Evolutionary conservation across 2,113 vertebrate species (phyloP).

Genomic region (Lepus americanus): DNA sequence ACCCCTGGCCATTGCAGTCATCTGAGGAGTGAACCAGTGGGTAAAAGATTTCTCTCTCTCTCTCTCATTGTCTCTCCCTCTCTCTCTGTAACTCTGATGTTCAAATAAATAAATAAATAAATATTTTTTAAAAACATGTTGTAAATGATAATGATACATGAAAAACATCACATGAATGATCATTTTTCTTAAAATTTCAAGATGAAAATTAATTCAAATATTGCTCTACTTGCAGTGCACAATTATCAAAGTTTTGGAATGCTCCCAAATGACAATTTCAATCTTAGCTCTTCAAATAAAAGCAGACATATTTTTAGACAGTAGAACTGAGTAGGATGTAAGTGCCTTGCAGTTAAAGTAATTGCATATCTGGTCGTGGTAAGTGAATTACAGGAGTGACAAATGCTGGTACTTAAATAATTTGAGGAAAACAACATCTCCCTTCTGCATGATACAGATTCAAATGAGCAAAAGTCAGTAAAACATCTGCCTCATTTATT

Average conservation of each 20-base stretch:
- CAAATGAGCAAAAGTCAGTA: conserved; percentile 64
- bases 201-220: conserved; percentile 78
- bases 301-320: conserved; percentile 85
- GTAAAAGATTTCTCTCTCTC: too few relatives aligned
- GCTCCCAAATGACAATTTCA: conserved; percentile 81
- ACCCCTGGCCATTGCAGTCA: too few relatives aligned
- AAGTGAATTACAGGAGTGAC: conserved; percentile 82
- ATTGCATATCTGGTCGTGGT: conserved; percentile 77
- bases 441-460: conserved; percentile 68
- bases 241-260: conserved; percentile 81
- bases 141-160: conserved; percentile 58
- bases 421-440: conserved; percentile 79
- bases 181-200: conserved; percentile 75
- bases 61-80: too few relatives aligned
- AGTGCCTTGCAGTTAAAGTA: conserved; percentile 76
- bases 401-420: conserved; percentile 83
- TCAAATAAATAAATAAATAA: too few relatives aligned
- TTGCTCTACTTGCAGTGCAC: conserved; percentile 74
- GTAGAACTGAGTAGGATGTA: conserved; percentile 75
- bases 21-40: too few relatives aligned
- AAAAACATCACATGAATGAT: conserved; percentile 52
- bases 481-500: conserved; percentile 81
- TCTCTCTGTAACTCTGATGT: too few relatives aligned
- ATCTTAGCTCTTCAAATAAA: conserved; percentile 81
- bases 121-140: background rate